These are phyloP conservation scores for Temnothorax unifasciatus DNA, from an alignment of 2,888 invertebrate species.

Conservation along the genomic window DNA sequence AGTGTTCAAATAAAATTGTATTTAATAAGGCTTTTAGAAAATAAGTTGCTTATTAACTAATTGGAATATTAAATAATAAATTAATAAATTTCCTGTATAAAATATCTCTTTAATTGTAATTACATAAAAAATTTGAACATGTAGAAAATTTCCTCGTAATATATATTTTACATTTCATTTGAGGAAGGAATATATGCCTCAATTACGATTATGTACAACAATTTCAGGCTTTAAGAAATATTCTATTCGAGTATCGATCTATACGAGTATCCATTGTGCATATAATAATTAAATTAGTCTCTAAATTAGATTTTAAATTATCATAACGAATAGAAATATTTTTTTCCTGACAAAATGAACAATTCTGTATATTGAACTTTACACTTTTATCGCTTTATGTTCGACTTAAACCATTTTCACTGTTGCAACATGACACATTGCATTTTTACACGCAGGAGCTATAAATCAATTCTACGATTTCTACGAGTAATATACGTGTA, in stretches of 20 bases:
- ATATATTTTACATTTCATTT: neutral
- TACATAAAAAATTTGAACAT: neutral
- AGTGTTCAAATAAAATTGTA: neutral
- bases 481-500: slow-evolving; percentile 27
- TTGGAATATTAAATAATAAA: neutral
- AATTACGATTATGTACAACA: neutral
- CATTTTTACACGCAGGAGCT: slow-evolving; percentile 15
- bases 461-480: slow-evolving; percentile 32
- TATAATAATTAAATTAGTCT: slow-evolving; percentile 15
- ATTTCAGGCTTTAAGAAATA: neutral
- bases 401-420: neutral
- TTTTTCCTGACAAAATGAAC: neutral
- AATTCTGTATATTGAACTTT: neutral
- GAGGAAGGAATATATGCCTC: neutral
- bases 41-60: neutral
- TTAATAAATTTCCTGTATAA: neutral
- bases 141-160: neutral
- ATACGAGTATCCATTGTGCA: neutral
- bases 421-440: slow-evolving; percentile 24
- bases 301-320: slow-evolving; percentile 7
- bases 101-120: neutral
- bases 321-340: neutral
- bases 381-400: neutral
- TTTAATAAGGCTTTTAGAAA: neutral
- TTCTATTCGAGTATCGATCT: slow-evolving; percentile 17